A percentile compares a stretch with the other conserved stretches of the same genome.
Evolutionary conservation across 1,140 invertebrate genomes (phyloP).

Genomic region (Sitobion miscanthi): DNA sequence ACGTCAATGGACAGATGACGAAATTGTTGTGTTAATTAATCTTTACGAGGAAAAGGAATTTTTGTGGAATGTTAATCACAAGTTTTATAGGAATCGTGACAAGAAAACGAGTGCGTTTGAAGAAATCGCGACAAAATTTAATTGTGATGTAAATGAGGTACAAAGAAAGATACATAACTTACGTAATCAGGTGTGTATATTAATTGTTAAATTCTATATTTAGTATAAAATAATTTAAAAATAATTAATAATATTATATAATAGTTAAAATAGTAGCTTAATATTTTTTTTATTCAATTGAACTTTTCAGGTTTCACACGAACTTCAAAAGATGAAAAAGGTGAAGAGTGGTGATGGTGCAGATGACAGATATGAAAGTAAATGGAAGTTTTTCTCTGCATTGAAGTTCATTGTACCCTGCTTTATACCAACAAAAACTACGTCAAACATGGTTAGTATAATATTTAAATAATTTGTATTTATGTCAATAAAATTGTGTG

Average conservation of each 20-base stretch:
- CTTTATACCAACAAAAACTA: constrained; percentile 25
- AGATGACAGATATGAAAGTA: constrained; percentile 14
- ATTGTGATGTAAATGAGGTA: constrained; percentile 10
- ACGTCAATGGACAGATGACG: constrained; percentile 26
- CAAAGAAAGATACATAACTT: constrained; percentile 24
- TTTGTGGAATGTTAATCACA: constrained; percentile 38
- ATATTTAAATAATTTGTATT: background rate
- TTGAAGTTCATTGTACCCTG: constrained; percentile 13
- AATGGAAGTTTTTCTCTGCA: constrained; percentile 25
- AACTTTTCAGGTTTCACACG: constrained; percentile 30
- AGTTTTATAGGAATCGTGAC: constrained; percentile 24
- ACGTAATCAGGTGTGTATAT: constrained; percentile 29
- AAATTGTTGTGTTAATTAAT: constrained; percentile 22
- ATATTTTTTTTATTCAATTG: too few relatives aligned
- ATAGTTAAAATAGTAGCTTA: background rate
- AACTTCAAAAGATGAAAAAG: constrained; percentile 12
- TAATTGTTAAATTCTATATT: constrained; percentile 1
- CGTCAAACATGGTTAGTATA: constrained; percentile 24
- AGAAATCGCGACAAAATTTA: constrained; percentile 30
- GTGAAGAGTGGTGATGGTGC: constrained; percentile 24
- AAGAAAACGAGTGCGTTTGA: constrained; percentile 10
- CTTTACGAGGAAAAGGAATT: constrained; percentile 29
- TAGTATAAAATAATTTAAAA: background rate
- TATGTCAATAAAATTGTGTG: too few relatives aligned
- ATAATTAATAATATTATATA: constrained; percentile 1